phyloP scores from a whole-genome alignment of 1,140 invertebrate species.

The Drosophila rhopaloa region DNA sequence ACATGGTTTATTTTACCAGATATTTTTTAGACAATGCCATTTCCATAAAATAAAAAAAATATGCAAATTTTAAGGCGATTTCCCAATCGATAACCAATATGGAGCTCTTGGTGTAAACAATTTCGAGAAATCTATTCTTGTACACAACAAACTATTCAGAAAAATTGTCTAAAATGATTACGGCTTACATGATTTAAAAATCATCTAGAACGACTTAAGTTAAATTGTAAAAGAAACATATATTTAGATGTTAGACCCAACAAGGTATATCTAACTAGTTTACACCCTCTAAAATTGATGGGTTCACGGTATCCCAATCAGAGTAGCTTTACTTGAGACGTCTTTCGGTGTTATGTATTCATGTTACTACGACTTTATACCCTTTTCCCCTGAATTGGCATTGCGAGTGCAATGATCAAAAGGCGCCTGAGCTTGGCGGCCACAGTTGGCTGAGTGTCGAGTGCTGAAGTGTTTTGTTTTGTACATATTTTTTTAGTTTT shows the following conservation, averaged over 20 bases:
- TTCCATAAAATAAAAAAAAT: not conserved
- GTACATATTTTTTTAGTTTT: constrained; percentile 6
- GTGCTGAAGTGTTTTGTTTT: constrained; percentile 36
- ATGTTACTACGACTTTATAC: constrained; percentile 35
- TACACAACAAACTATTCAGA: too few relatives aligned
- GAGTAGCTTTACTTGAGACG: constrained; percentile 5
- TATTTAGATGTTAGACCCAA: too few relatives aligned
- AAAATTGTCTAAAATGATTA: too few relatives aligned
- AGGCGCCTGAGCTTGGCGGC: constrained; percentile 70
- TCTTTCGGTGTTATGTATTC: constrained; percentile 33
- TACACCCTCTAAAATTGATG: not conserved
- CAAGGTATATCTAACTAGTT: not conserved
- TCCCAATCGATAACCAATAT: too few relatives aligned
- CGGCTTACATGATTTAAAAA: too few relatives aligned
- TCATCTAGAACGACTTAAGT: too few relatives aligned
- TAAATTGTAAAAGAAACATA: too few relatives aligned
- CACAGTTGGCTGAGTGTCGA: constrained; percentile 74
- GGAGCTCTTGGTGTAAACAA: too few relatives aligned
- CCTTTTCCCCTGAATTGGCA: constrained; percentile 47
- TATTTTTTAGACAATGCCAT: not conserved
- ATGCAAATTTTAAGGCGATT: not conserved
- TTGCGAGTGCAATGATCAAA: constrained; percentile 42
- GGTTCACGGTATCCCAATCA: not conserved
- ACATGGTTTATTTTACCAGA: not conserved
- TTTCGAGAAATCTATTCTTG: too few relatives aligned